Evolutionary conservation across 2,797 vertebrate genomes (phyloP).

Genomic region (Fistularia tabacaria): DNA sequence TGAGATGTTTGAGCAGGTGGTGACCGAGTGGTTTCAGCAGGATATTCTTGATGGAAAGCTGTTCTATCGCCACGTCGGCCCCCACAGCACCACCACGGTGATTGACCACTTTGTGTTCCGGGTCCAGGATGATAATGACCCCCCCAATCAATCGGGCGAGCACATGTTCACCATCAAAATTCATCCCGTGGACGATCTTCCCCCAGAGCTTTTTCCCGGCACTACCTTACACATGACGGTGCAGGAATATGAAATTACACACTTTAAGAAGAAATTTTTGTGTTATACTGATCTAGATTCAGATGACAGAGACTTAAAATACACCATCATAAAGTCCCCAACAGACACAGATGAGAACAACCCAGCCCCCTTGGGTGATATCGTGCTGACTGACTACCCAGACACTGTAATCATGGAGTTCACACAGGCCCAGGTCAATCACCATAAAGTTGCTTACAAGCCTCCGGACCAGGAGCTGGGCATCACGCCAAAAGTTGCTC

Average conservation of each 20-base stretch:
- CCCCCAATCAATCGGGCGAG: slow-evolving; percentile 82
- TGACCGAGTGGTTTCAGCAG: slow-evolving; percentile 85
- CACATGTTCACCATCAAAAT: slow-evolving; percentile 79
- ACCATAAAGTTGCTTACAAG: slow-evolving; percentile 84
- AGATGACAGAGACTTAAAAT: slow-evolving; percentile 84
- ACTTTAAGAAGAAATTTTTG: slow-evolving; percentile 78
- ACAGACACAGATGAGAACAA: slow-evolving; percentile 83
- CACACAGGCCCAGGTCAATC: slow-evolving; percentile 87
- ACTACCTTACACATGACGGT: slow-evolving; percentile 84
- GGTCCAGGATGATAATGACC: slow-evolving; percentile 86
- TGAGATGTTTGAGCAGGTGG: slow-evolving; percentile 84
- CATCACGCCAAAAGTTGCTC: slow-evolving; percentile 80
- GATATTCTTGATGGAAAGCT: slow-evolving; percentile 86
- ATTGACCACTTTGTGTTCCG: slow-evolving; percentile 76
- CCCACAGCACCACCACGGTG: slow-evolving; percentile 74
- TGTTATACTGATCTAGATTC: slow-evolving; percentile 82
- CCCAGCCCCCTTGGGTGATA: slow-evolving; percentile 72
- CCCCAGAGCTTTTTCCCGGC: slow-evolving; percentile 76
- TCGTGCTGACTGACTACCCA: slow-evolving; percentile 80
- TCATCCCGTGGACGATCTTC: slow-evolving; percentile 78
- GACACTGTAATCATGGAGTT: slow-evolving; percentile 74
- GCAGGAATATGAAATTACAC: slow-evolving; percentile 82
- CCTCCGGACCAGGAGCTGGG: slow-evolving; percentile 83
- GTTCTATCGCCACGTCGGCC: slow-evolving; percentile 80
- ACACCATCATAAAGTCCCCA: slow-evolving; percentile 77